Conservation (phyloP, 2,113 vertebrate species). For the Orcinus orca region DNA sequence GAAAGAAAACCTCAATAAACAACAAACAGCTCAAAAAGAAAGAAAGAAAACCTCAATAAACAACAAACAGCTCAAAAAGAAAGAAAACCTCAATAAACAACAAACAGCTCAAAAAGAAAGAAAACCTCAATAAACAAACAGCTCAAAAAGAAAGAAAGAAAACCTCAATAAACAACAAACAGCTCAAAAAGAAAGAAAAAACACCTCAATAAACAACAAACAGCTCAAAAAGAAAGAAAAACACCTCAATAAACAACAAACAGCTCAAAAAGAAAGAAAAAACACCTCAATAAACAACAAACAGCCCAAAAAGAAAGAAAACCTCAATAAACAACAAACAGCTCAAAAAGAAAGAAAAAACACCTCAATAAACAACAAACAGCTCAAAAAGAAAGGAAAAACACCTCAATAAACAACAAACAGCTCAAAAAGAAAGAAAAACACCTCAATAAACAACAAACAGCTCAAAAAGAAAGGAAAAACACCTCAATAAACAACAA, state of each 20-base stretch:
- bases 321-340: constrained; percentile 56
- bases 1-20: constrained; percentile 50
- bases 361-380: constrained; percentile 53
- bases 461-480: constrained; percentile 18
- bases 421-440: constrained; percentile 18
- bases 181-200: constrained; percentile 30
- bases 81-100: constrained; percentile 62
- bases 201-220: constrained; percentile 56
- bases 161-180: constrained; percentile 57
- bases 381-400: constrained; percentile 30
- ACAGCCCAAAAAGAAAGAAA: constrained; percentile 36
- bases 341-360: background rate
- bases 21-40: constrained; percentile 42
- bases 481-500: constrained; percentile 58
- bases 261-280: constrained; percentile 18
- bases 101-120: background rate
- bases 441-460: constrained; percentile 56
- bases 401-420: constrained; percentile 56
- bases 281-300: constrained; percentile 58
- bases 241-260: constrained; percentile 56
- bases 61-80: constrained; percentile 47
- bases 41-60: constrained; percentile 56
- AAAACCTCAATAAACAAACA: constrained; percentile 63
- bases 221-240: constrained; percentile 18
- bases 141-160: constrained; percentile 10